Evolutionary conservation across 1,140 invertebrate species (phyloP).

Genomic region (Diabrotica virgifera): DNA sequence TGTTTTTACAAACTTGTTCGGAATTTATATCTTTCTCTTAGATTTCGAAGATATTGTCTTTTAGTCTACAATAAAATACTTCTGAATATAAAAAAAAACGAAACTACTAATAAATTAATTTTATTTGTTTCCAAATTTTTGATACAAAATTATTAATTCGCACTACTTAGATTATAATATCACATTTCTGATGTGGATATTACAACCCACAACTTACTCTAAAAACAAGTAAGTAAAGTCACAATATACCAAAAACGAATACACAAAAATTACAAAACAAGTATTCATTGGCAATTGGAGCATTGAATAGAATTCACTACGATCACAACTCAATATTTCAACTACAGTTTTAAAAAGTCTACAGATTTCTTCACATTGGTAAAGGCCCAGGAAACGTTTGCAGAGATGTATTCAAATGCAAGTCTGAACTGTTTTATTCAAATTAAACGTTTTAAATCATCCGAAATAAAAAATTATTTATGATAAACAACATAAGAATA

Average conservation of each 20-base stretch:
- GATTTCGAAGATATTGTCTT: too few relatives aligned
- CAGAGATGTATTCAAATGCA: too few relatives aligned
- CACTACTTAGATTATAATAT: slow-evolving; percentile 29
- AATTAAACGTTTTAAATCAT: too few relatives aligned
- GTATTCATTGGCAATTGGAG: too few relatives aligned
- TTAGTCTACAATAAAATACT: too few relatives aligned
- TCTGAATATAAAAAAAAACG: neutral
- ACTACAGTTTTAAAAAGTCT: neutral
- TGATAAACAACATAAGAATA: too few relatives aligned
- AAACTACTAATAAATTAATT: slow-evolving; percentile 20
- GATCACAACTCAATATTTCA: slow-evolving; percentile 7
- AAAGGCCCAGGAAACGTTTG: neutral
- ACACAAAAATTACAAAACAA: too few relatives aligned
- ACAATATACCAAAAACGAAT: too few relatives aligned
- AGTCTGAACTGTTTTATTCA: too few relatives aligned
- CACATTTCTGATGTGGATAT: slow-evolving; percentile 39
- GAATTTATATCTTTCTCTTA: too few relatives aligned
- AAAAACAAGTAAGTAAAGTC: slow-evolving; percentile 11
- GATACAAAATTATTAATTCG: slow-evolving; percentile 21
- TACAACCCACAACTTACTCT: slow-evolving; percentile 30
- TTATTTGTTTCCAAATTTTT: slow-evolving; percentile 13
- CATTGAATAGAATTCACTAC: slow-evolving; percentile 5
- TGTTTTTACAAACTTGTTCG: too few relatives aligned
- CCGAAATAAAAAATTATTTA: too few relatives aligned
- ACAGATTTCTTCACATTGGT: neutral